These are phyloP conservation scores for Mythimna lalbum DNA, from an alignment of 2,888 invertebrate species.

Conservation along the genomic window DNA sequence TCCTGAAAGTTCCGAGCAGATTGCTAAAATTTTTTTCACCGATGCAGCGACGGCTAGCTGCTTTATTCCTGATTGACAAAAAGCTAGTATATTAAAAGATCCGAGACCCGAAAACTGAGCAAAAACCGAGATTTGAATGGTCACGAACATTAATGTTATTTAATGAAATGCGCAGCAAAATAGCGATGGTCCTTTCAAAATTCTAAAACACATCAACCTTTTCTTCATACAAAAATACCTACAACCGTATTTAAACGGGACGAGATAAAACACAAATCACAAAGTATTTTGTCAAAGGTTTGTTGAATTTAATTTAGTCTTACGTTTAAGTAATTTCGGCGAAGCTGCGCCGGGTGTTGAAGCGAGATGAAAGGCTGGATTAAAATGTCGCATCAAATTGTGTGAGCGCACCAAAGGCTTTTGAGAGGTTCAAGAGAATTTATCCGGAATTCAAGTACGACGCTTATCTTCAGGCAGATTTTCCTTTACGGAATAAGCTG, in stretches of 20 bases:
- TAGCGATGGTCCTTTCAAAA: neutral
- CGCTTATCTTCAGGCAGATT: constrained; percentile 29
- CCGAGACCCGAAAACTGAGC: neutral
- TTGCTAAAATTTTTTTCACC: no score
- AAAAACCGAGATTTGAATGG: neutral
- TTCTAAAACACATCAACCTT: neutral
- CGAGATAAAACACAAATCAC: constrained; percentile 16
- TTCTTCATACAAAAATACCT: constrained; percentile 1
- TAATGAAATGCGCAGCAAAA: no score
- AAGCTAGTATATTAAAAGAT: no score
- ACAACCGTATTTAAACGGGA: neutral
- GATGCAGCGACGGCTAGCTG: no score
- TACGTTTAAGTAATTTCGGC: constrained; percentile 37
- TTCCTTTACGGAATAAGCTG: constrained; percentile 15
- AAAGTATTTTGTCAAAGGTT: constrained; percentile 31
- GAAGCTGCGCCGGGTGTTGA: constrained; percentile 33
- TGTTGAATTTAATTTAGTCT: constrained; percentile 44
- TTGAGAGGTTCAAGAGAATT: constrained; percentile 36
- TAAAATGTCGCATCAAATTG: constrained; percentile 53
- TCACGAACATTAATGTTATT: neutral
- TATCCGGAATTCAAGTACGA: constrained; percentile 32
- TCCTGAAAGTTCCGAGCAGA: no score
- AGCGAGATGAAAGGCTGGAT: constrained; percentile 49
- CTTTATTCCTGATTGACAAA: no score
- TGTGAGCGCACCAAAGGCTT: constrained; percentile 35